Conservation (phyloP, 2,888 invertebrate species). For the Imbricaverruca yamaguchii region DNA sequence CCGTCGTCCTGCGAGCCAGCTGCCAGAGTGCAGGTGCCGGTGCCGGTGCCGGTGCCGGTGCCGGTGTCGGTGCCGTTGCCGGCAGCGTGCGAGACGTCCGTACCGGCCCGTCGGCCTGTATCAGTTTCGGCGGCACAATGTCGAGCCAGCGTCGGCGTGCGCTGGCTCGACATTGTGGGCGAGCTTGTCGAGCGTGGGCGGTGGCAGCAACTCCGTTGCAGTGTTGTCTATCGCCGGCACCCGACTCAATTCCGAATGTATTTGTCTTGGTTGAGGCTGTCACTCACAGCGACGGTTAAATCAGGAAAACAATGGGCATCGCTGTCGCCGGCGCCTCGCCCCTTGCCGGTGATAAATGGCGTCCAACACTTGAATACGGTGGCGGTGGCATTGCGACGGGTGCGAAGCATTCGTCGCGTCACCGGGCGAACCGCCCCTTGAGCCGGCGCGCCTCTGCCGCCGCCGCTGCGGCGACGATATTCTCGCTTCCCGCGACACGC, state of each 20-base stretch:
- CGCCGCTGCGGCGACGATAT: neutral
- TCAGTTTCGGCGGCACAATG: too few relatives aligned
- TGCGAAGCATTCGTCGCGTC: conserved; percentile 32
- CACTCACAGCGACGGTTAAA: conserved; percentile 61
- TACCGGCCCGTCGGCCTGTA: too few relatives aligned
- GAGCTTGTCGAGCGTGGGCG: too few relatives aligned
- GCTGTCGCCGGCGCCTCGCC: conserved; percentile 52
- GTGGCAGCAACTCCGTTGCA: too few relatives aligned
- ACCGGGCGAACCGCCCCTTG: conserved; percentile 33
- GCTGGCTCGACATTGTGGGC: too few relatives aligned
- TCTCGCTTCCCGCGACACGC: neutral
- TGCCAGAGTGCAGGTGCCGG: too few relatives aligned
- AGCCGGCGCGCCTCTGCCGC: neutral
- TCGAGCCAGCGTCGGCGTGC: too few relatives aligned
- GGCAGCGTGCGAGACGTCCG: too few relatives aligned
- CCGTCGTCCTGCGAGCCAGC: too few relatives aligned
- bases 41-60: too few relatives aligned
- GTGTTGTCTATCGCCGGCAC: conserved; percentile 54
- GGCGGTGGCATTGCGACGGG: conserved; percentile 56
- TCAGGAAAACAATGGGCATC: conserved; percentile 25
- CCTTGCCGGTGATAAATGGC: conserved; percentile 72
- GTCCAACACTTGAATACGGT: conserved; percentile 49
- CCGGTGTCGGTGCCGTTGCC: too few relatives aligned
- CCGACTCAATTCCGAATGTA: conserved; percentile 58
- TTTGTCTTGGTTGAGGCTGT: conserved; percentile 67